Evolutionary conservation across 2,113 vertebrate species (phyloP).

Genomic region (Monarcha castaneiventris): DNA sequence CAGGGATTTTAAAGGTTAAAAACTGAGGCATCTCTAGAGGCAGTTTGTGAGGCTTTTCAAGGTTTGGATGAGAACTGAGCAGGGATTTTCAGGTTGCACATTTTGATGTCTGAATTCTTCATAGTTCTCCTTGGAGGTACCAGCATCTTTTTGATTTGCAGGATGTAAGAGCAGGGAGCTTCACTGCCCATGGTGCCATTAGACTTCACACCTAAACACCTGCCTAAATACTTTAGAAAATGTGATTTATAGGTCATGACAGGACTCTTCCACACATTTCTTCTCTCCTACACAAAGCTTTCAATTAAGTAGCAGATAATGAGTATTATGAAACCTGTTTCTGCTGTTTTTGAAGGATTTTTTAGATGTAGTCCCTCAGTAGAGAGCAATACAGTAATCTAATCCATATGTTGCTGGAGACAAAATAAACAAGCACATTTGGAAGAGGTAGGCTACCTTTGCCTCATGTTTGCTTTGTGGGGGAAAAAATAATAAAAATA

Average conservation of each 20-base stretch:
- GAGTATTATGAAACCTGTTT: neutral
- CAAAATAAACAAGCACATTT: neutral
- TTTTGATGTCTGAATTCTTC: slow-evolving; percentile 1
- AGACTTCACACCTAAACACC: neutral
- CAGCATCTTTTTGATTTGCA: neutral
- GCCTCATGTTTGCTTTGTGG: neutral
- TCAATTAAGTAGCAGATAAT: neutral
- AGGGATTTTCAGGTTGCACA: neutral
- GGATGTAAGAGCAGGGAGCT: neutral
- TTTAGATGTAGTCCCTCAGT: neutral
- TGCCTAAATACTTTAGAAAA: neutral
- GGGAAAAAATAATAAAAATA: neutral
- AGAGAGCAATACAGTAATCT: neutral
- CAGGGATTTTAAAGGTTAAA: neutral
- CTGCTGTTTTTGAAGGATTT: neutral
- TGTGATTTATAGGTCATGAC: neutral
- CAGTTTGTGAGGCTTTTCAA: neutral
- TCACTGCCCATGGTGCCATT: neutral
- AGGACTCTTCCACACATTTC: neutral
- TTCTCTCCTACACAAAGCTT: neutral
- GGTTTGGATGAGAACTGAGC: neutral
- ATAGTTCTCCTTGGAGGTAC: neutral
- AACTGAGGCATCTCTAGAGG: neutral
- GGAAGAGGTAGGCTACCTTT: neutral
- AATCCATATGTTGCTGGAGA: neutral